Percentiles rank a stretch among this genome's conserved stretches.
Evolutionary conservation across 2,797 vertebrate species (phyloP).

Genomic region (Emys orbicularis): DNA sequence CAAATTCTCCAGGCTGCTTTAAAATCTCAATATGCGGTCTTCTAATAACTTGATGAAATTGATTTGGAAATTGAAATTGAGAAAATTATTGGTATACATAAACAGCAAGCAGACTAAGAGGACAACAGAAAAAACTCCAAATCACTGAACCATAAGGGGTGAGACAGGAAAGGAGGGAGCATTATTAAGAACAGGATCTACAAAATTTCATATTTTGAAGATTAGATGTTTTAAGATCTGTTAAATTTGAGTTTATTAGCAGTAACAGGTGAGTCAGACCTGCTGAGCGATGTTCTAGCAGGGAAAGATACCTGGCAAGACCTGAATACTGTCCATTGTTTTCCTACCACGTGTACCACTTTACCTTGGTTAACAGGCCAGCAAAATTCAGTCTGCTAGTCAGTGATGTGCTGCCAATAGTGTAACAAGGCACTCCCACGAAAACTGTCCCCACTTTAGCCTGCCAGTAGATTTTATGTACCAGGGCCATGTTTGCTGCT

Average conservation of each 20-base stretch:
- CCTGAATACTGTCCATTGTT: conserved; percentile 32
- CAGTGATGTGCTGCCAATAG: background rate
- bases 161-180: conserved; percentile 21
- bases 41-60: background rate
- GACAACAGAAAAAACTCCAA: background rate
- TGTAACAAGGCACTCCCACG: background rate
- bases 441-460: background rate
- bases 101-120: background rate
- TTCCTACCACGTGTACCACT: rapidly evolving
- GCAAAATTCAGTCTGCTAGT: background rate
- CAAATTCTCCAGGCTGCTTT: background rate
- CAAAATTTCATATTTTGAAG: conserved; percentile 34
- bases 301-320: background rate
- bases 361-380: conserved; percentile 24
- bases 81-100: background rate
- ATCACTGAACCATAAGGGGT: background rate
- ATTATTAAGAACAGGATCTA: background rate
- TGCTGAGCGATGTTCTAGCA: background rate
- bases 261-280: background rate
- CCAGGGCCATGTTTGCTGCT: rapidly evolving
- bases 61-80: background rate
- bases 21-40: background rate
- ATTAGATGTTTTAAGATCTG: conserved; percentile 1
- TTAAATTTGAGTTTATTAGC: conserved; percentile 48
- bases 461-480: background rate